Evolutionary conservation across 2,797 vertebrate species (phyloP), one percentile per base, ranked within the genome.

Genomic region (Kryptolebias ocellatus): DNA sequence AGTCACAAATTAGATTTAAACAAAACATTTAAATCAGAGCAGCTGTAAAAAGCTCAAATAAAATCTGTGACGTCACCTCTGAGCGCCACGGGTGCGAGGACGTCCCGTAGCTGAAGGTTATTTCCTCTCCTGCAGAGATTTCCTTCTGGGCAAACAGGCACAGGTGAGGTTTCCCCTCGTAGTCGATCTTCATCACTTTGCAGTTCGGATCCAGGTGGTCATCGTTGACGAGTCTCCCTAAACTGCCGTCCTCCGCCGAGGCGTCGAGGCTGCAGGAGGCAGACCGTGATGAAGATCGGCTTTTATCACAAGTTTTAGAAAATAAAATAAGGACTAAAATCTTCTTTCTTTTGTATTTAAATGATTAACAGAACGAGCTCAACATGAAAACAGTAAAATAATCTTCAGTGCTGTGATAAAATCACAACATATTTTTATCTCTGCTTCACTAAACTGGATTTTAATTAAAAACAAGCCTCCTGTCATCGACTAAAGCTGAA

Each of bases 151-250:
- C 77, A 56, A 82, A 83, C 20, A 85, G 72, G 11, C 85, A 87
- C 59, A 87, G 24, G 51, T 79, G 85, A 18, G 85, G 80, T 29
- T 55, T 81, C 39, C 51, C 69, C 10, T 81, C 28, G 5, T 0
- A 71, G 1, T 62, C 14, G 1, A 81, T 27, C 28, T 28, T 80
- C 70, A 24, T 78, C 16, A 85, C 66, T 60, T 60, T 27, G 29
- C 85, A 87, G 69, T 75, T 83, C n/a, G 83, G 85, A 31, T 18
- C 65, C 2, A 4, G 15, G 46, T 81, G 69, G 24, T 85, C 44
- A 0, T 84, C 82, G 6, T 84, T 87, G 18, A 83, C 82, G 0
- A 87, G 64, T 44, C 85, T 70, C 4, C 85, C 85, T 0, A 87
- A 68, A 20, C 37, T 61, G 17, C 66, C 55, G 4, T 79, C 73